These are phyloP conservation scores for Bombus haemorrhoidalis DNA, from an alignment of 1,140 invertebrate genomes.

Conservation along the genomic window DNA sequence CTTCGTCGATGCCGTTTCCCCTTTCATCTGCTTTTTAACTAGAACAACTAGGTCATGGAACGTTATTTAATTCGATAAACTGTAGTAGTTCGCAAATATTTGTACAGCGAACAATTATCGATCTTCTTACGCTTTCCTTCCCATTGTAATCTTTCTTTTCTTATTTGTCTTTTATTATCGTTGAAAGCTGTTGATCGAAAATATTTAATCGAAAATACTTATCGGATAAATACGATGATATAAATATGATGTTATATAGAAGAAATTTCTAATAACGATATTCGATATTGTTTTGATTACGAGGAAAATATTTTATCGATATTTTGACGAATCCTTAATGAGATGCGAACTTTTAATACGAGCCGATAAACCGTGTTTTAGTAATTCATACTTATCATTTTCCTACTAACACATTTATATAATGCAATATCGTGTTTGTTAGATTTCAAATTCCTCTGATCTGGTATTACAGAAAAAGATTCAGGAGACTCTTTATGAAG, in stretches of 20 bases:
- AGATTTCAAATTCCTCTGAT: neutral
- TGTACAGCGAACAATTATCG: constrained; percentile 8
- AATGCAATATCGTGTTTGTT: neutral
- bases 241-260: neutral
- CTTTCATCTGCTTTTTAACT: neutral
- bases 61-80: constrained; percentile 22
- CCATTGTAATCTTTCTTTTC: neutral
- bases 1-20: neutral
- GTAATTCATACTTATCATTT: neutral
- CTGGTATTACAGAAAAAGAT: neutral
- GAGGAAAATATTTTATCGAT: neutral
- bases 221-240: no score
- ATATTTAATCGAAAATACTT: neutral
- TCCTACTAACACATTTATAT: constrained; percentile 10
- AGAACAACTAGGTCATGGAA: neutral
- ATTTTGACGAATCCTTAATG: neutral
- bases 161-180: neutral
- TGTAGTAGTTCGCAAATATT: constrained; percentile 20
- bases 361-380: neutral
- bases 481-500: neutral
- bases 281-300: neutral
- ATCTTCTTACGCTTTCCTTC: neutral
- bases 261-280: neutral
- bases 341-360: neutral
- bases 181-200: neutral